Evolutionary conservation across 2,797 vertebrate genomes (phyloP), one percentile per base, ranked within the genome.

Genomic region (Paedocypris micromegethes): DNA sequence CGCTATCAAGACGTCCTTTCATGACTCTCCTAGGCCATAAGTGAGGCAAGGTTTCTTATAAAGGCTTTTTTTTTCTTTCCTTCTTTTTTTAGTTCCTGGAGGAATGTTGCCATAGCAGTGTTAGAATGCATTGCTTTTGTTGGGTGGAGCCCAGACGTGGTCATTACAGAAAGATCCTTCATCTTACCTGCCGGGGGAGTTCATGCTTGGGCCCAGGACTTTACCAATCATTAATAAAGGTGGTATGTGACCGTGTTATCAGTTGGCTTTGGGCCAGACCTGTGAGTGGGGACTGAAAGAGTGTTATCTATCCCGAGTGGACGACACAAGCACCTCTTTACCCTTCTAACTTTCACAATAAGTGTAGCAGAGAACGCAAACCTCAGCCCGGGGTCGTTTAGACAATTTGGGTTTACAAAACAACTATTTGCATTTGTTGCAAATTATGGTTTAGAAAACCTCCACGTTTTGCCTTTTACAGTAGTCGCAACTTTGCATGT

Each of bases 181-280:
- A 64, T 72, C 69, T 63, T 74, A 75, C 57, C 67, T 78, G 74
- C 52, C 45, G 54, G 54, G 53, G 51, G 66, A 23, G 60, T 73
- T 65, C 6, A 47, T 57, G 70, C 51, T 65, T 73, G 78, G 78
- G 59, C 77, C 83, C 73, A 73, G 68, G 81, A 73, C 72, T 78
- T 89, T 82, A 88, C 79, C 81, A 91, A 91, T 90, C 90, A 90
- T 91, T 90, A 91, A 91, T 91, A 83, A 78, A 68, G 67, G 80
- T 87, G 87, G 90, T 88, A 90, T 88, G 88, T 84, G 84, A 82
- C 72, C 51, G 23, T 40, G 78, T 88, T 91, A 90, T 90, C 88
- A 85, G 84, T 82, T 84, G 86, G 86, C 82, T 77, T 63, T 5
- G 66, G 65, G 83, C 86, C 88, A 78, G 77, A 72, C n/a, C 65